A percentile compares a stretch with the other conserved stretches of the same genome.
These are phyloP conservation scores for Tiliacea aurago DNA, from an alignment of 2,888 invertebrate genomes.

Conservation along the genomic window DNA sequence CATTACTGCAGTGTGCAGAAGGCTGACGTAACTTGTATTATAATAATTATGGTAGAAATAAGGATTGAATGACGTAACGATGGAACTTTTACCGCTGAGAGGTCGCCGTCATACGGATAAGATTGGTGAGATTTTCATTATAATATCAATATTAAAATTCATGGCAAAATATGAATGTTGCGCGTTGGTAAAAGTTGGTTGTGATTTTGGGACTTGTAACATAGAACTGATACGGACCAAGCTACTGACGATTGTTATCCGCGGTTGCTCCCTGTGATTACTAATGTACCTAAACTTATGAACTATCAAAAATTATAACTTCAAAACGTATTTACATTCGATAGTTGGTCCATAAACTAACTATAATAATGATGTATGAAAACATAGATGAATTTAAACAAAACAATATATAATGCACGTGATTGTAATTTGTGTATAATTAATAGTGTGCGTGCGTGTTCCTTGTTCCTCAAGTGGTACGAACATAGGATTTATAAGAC, in stretches of 20 bases:
- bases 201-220: conserved; percentile 38
- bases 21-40: conserved; percentile 44
- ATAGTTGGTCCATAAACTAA: conserved; percentile 32
- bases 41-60: conserved; percentile 10
- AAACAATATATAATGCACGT: conserved; percentile 10
- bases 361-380: conserved; percentile 5
- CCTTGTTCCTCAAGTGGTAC: conserved; percentile 1
- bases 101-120: neutral
- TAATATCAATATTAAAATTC: conserved; percentile 4
- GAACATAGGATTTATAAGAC: conserved; percentile 23
- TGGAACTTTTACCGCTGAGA: conserved; percentile 21
- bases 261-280: neutral
- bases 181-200: conserved; percentile 37
- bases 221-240: conserved; percentile 33
- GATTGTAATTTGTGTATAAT: conserved; percentile 35
- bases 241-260: neutral
- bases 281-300: neutral
- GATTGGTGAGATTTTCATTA: neutral
- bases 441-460: too few relatives aligned
- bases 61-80: neutral
- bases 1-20: conserved; percentile 34
- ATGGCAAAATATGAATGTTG: neutral
- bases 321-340: neutral
- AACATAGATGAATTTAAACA: conserved; percentile 10
- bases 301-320: neutral